Evolutionary conservation across 2,113 vertebrate species (phyloP), one percentile per base, ranked within the genome.

Genomic region (Polypterus bichir): DNA sequence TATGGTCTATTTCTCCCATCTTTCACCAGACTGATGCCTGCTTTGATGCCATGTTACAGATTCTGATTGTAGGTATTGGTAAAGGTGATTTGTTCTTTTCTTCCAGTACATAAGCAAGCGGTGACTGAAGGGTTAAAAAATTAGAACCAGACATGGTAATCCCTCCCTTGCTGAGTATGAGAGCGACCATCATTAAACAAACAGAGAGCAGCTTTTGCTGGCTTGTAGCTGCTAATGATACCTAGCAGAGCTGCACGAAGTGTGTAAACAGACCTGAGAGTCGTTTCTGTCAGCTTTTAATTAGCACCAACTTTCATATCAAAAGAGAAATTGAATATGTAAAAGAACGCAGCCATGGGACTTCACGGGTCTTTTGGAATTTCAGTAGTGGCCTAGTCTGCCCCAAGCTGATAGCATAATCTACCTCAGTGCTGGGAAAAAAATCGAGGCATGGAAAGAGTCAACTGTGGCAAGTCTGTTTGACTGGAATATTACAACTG

Each of bases 251-350:
- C 53, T 7, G n/a, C 49, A 11, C 57, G 27, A 27, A 9, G 63
- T 51, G 47, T 47, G 57, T 59, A 64, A 54, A 64, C 57, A 64
- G 57, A 64, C 63, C 57, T 59, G 57, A 53, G 49, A 64, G 27
- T 59, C 51, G 57, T 59, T 59, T 46, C 63, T 59, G 63, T 59
- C 63, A 59, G 57, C 49, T 59, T 64, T 64, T 64, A 64, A 64
- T 64, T 64, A 64, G 63, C 63, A 44, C 55, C 45, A 56, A 59
- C 63, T 64, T 59, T 64, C 48, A 58, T 59, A 27, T 59, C 45
- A 51, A 49, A n/a, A 47, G 57, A 7, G 48, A 58, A 58, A 5
- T 45, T 58, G 56, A 44, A 44, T 58, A 45, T 58, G 56, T 8
- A 44, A 44, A 59, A 64, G 48, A 57, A 6, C 9, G 57, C 10